A percentile compares a stretch with the other conserved stretches of the same genome.
phyloP scores from a whole-genome alignment of 2,113 vertebrate genomes.

The Chionis minor region DNA sequence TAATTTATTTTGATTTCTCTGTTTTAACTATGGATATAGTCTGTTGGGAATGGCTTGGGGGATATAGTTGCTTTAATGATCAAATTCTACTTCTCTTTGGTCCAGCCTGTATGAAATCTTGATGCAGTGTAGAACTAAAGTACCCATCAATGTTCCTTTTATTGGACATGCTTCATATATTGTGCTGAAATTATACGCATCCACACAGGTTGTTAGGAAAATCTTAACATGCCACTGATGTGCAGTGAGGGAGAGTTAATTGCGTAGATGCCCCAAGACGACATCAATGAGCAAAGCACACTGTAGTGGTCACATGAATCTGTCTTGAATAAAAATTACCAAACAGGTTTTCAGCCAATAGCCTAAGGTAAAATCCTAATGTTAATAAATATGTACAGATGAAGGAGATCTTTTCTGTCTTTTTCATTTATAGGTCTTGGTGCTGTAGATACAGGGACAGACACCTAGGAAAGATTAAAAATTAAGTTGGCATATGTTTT shows the following conservation, averaged over 20 bases:
- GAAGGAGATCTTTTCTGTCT: slow-evolving; percentile 66
- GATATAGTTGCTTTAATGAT: slow-evolving; percentile 56
- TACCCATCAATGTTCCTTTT: slow-evolving; percentile 72
- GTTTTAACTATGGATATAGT: slow-evolving; percentile 3
- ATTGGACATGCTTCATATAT: slow-evolving; percentile 75
- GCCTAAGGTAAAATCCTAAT: slow-evolving; percentile 73
- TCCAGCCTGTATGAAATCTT: slow-evolving; percentile 64
- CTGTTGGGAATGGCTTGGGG: not conserved
- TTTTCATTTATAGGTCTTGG: slow-evolving; percentile 44
- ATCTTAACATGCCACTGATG: slow-evolving; percentile 73
- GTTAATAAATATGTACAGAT: slow-evolving; percentile 70
- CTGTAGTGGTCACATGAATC: slow-evolving; percentile 66
- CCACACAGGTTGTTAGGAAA: slow-evolving; percentile 71
- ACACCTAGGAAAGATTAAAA: slow-evolving; percentile 31
- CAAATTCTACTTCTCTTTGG: slow-evolving; percentile 62
- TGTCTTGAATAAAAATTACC: slow-evolving; percentile 69
- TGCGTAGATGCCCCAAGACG: slow-evolving; percentile 69
- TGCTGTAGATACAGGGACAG: slow-evolving; percentile 35
- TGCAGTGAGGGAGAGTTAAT: slow-evolving; percentile 76
- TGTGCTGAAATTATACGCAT: slow-evolving; percentile 71
- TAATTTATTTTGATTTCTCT: slow-evolving; percentile 23
- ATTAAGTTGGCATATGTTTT: slow-evolving; percentile 16
- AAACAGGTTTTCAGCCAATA: slow-evolving; percentile 66
- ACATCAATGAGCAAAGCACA: slow-evolving; percentile 45
- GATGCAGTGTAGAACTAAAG: slow-evolving; percentile 68